These are phyloP conservation scores for Acleris sparsana DNA, from an alignment of 2,888 invertebrate genomes.

Conservation along the genomic window DNA sequence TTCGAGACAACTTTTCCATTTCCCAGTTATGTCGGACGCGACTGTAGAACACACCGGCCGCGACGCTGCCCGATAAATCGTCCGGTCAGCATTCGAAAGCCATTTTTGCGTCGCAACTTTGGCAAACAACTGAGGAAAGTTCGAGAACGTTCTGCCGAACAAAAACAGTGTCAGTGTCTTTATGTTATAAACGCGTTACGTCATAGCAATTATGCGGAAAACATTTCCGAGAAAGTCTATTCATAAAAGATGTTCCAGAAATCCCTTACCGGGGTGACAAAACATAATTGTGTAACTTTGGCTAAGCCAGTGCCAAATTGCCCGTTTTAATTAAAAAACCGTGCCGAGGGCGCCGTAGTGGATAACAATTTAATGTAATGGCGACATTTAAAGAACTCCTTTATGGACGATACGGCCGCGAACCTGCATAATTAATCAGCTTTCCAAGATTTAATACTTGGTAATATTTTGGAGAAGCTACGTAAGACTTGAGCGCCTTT, in stretches of 20 bases:
- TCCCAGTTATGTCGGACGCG: slow-evolving; percentile 50
- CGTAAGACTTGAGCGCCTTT: slow-evolving; percentile 25
- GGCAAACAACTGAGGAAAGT: slow-evolving; percentile 9
- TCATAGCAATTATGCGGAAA: not conserved
- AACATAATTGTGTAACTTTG: slow-evolving; percentile 68
- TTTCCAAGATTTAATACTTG: slow-evolving; percentile 35
- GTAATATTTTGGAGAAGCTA: slow-evolving; percentile 34
- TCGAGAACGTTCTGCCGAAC: slow-evolving; percentile 12
- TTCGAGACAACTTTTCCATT: slow-evolving; percentile 64
- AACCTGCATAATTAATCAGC: slow-evolving; percentile 68
- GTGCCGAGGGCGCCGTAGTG: slow-evolving; percentile 64
- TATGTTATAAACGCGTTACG: slow-evolving; percentile 1
- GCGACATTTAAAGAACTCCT: slow-evolving; percentile 69
- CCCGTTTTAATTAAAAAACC: slow-evolving; percentile 76
- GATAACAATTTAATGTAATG: slow-evolving; percentile 76
- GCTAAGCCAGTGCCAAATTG: slow-evolving; percentile 64
- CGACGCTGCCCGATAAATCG: slow-evolving; percentile 59
- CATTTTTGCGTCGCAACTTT: slow-evolving; percentile 32
- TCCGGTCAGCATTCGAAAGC: slow-evolving; percentile 48
- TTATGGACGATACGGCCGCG: slow-evolving; percentile 63
- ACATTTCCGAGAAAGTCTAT: not conserved
- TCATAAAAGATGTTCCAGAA: slow-evolving; percentile 44
- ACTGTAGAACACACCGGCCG: slow-evolving; percentile 50
- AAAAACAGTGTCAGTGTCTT: not conserved
- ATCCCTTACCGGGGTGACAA: slow-evolving; percentile 55